phyloP scores from a whole-genome alignment of 2,797 vertebrate species.

The Chiloscyllium punctatum region DNA sequence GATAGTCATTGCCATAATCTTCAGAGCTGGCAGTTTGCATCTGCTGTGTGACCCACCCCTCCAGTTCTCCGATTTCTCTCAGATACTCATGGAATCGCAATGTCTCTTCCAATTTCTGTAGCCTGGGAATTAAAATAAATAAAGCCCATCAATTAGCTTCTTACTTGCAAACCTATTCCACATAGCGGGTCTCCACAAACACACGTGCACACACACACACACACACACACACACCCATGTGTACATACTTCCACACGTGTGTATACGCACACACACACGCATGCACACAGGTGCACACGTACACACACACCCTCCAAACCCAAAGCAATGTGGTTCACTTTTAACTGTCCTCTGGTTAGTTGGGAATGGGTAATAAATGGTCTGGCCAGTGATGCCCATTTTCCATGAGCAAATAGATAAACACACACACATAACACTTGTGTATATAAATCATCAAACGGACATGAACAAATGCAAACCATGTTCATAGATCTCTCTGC shows the following conservation, averaged over 20 bases:
- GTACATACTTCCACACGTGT: no score
- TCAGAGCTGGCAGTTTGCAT: constrained; percentile 58
- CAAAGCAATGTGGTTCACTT: no score
- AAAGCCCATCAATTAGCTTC: background rate
- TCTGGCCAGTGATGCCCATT: no score
- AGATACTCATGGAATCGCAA: constrained; percentile 71
- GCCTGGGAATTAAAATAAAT: constrained; percentile 39
- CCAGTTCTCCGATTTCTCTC: constrained; percentile 67
- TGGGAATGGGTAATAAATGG: no score
- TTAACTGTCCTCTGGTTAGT: no score
- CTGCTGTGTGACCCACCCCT: constrained; percentile 69
- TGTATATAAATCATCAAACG: background rate
- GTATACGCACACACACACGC: no score
- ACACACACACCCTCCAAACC: background rate
- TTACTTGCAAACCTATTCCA: background rate
- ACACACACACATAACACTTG: background rate
- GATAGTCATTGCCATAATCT: constrained; percentile 67
- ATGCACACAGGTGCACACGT: background rate
- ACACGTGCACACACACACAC: background rate
- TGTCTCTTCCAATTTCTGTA: constrained; percentile 63
- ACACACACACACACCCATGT: background rate
- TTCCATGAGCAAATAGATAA: no score
- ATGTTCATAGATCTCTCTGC: background rate
- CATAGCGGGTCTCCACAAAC: no score
- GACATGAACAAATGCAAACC: background rate